These are phyloP conservation scores for Zaprionus lineosus DNA, from an alignment of 2,888 invertebrate species.

Conservation along the genomic window DNA sequence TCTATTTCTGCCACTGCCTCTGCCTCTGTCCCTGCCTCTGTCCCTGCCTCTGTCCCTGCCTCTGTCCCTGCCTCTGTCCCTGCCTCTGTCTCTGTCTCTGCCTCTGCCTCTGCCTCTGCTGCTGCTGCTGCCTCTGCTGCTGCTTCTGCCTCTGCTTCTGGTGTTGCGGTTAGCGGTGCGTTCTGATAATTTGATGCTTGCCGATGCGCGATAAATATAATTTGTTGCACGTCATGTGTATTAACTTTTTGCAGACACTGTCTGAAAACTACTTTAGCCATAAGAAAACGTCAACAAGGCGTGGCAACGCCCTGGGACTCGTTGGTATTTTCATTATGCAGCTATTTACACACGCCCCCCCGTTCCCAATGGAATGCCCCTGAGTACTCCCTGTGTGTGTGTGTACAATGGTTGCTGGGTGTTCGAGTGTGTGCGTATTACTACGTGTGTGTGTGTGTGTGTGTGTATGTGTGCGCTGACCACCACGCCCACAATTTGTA, in stretches of 20 bases:
- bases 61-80: constrained; percentile 14
- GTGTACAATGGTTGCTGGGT: not conserved
- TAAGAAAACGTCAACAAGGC: constrained; percentile 14
- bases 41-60: constrained; percentile 8
- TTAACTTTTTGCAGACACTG: constrained; percentile 70
- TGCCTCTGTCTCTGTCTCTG: constrained; percentile 3
- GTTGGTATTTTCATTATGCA: constrained; percentile 59
- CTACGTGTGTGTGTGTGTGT: constrained; percentile 7
- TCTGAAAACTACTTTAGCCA: constrained; percentile 36
- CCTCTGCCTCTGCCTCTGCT: constrained; percentile 8
- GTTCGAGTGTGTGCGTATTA: not conserved
- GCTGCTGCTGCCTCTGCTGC: constrained; percentile 16
- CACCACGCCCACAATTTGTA: constrained; percentile 75
- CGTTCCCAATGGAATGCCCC: constrained; percentile 30
- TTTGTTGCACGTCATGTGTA: constrained; percentile 79
- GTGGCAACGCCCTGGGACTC: constrained; percentile 34
- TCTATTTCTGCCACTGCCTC: constrained; percentile 14
- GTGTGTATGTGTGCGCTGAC: constrained; percentile 43
- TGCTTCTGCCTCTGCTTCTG: constrained; percentile 7
- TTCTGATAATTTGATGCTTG: constrained; percentile 75
- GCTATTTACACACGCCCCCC: constrained; percentile 53
- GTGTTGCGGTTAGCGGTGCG: constrained; percentile 42
- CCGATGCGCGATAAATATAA: constrained; percentile 80
- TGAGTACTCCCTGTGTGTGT: not conserved
- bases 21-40: constrained; percentile 14